Evolutionary conservation across 1,140 invertebrate species (phyloP).

Genomic region (Drosophila saltans): DNA sequence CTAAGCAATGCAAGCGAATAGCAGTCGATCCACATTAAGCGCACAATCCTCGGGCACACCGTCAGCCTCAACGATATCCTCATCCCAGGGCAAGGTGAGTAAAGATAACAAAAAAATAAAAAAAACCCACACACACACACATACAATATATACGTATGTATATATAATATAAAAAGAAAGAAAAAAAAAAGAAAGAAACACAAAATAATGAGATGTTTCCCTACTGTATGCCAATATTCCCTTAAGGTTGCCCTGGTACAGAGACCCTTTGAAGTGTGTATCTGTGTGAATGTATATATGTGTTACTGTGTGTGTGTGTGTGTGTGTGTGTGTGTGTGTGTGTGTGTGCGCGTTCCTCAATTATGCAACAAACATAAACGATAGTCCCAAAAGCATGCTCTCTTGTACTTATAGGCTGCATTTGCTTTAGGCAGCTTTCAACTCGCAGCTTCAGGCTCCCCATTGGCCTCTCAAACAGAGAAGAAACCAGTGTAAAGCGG

Average conservation of each 20-base stretch:
- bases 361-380: slow-evolving; percentile 27
- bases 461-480: slow-evolving; percentile 6
- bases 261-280: slow-evolving; percentile 26
- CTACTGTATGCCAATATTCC: slow-evolving; percentile 43
- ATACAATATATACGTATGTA: background rate
- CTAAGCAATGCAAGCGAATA: slow-evolving; percentile 80
- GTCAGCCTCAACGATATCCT: slow-evolving; percentile 81
- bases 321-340: slow-evolving; percentile 7
- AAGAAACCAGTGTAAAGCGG: background rate
- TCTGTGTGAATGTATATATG: background rate
- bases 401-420: slow-evolving; percentile 16
- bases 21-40: slow-evolving; percentile 77
- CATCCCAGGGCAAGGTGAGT: slow-evolving; percentile 81
- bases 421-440: slow-evolving; percentile 14
- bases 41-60: slow-evolving; percentile 83
- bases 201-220: slow-evolving; percentile 16
- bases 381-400: slow-evolving; percentile 18
- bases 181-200: background rate
- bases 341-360: slow-evolving; percentile 17
- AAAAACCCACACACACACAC: background rate
- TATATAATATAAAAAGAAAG: background rate
- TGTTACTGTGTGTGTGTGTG: background rate
- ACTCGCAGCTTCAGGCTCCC: slow-evolving; percentile 5
- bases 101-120: slow-evolving; percentile 10
- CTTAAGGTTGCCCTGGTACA: slow-evolving; percentile 24